Evolutionary conservation across 1,140 invertebrate genomes (phyloP).

Genomic region (Tetramorium alpestre): DNA sequence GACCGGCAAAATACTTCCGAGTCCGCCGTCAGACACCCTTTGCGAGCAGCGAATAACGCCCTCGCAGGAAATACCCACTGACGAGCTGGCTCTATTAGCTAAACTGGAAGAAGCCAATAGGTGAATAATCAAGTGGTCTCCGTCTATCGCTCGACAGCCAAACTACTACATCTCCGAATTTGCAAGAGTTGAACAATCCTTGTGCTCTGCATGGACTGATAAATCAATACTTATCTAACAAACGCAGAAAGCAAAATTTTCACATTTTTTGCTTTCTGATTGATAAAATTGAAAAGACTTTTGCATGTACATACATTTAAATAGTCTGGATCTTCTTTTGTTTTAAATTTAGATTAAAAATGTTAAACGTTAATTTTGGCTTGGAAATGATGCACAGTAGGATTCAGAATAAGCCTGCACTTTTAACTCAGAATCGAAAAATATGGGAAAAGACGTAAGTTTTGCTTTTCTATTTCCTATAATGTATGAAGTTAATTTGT

Average conservation of each 20-base stretch:
- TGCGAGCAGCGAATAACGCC: constrained; percentile 64
- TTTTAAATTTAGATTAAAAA: constrained; percentile 14
- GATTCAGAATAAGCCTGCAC: constrained; percentile 24
- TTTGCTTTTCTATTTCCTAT: background rate
- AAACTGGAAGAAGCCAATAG: constrained; percentile 97
- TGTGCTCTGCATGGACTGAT: background rate
- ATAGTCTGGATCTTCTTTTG: background rate
- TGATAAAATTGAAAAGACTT: background rate
- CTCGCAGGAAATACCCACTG: constrained; percentile 81
- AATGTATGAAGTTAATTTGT: background rate
- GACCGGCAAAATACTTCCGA: constrained; percentile 63
- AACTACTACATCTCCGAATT: background rate
- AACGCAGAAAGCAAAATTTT: background rate
- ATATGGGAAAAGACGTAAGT: constrained; percentile 36
- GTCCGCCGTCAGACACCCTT: constrained; percentile 41
- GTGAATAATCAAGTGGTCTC: constrained; percentile 79
- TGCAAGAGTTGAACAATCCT: background rate
- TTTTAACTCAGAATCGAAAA: constrained; percentile 37
- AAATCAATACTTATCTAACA: background rate
- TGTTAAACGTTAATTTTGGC: constrained; percentile 43
- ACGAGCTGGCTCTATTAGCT: constrained; percentile 94
- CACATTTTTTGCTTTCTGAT: background rate
- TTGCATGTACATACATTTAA: constrained; percentile 19
- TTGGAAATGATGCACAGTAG: constrained; percentile 48
- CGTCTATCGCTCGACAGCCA: background rate